phyloP scores from a whole-genome alignment of 2,888 invertebrate genomes.

The Rotaria socialis region DNA sequence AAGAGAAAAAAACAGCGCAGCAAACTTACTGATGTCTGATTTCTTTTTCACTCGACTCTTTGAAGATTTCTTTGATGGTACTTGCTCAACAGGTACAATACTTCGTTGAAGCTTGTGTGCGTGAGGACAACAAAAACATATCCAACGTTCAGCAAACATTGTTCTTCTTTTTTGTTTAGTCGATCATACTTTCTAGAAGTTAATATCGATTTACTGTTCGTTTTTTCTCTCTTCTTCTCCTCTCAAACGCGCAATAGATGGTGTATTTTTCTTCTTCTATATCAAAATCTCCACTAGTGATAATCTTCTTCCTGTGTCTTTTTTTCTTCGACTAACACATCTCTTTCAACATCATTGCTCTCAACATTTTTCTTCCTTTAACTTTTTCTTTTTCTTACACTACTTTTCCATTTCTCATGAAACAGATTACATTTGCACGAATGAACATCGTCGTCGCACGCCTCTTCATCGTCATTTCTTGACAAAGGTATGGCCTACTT shows the following conservation, averaged over 20 bases:
- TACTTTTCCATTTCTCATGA: not conserved
- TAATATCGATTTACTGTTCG: no score
- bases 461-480: not conserved
- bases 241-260: no score
- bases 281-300: not conserved
- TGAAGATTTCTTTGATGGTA: not conserved
- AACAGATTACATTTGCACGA: not conserved
- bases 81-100: not conserved
- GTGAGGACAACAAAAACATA: not conserved
- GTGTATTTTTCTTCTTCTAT: not conserved
- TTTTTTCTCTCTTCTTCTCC: no score
- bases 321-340: not conserved
- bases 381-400: not conserved
- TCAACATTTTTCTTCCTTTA: not conserved
- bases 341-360: not conserved
- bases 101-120: not conserved
- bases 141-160: not conserved
- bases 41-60: not conserved
- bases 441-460: not conserved
- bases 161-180: not conserved
- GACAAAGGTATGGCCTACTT: not conserved
- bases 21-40: not conserved
- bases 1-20: not conserved
- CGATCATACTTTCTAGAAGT: not conserved
- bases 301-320: constrained; percentile 1